These are phyloP conservation scores for Girardinichthys multiradiatus DNA, from an alignment of 2,113 vertebrate genomes.

Conservation along the genomic window DNA sequence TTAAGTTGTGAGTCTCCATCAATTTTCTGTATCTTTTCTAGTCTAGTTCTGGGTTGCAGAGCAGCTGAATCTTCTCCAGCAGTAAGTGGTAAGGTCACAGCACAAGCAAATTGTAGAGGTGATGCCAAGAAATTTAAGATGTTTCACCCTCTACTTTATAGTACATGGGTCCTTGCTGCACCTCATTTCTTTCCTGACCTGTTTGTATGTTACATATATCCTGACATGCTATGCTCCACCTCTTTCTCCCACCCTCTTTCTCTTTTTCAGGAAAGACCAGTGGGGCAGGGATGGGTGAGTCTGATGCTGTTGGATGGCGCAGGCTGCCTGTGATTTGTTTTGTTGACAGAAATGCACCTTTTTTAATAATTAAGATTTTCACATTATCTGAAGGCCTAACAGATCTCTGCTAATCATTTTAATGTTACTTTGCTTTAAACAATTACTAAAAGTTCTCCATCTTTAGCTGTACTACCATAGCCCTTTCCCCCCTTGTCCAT, in stretches of 20 bases:
- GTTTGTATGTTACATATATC: conserved; percentile 58
- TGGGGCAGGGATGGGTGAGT: conserved; percentile 50
- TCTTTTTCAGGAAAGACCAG: conserved; percentile 37
- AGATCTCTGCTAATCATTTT: not conserved
- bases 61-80: not conserved
- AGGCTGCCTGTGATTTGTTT: conserved; percentile 3
- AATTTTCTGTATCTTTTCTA: not conserved
- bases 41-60: not conserved
- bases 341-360: not conserved
- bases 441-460: not conserved
- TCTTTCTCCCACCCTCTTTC: not conserved
- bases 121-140: not conserved
- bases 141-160: not conserved
- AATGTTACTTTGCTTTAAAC: not conserved
- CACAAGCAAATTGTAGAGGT: not conserved
- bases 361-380: not conserved
- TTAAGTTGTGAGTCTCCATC: not conserved
- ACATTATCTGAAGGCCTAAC: not conserved
- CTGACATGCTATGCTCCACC: conserved; percentile 27
- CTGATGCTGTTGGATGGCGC: conserved; percentile 17
- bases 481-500: too few relatives aligned
- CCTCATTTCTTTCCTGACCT: conserved; percentile 68
- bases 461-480: too few relatives aligned
- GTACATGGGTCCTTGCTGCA: conserved; percentile 12
- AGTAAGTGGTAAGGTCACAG: not conserved